Evolutionary conservation across 2,797 vertebrate genomes (phyloP).

Genomic region (Myiotriccus ornatus): DNA sequence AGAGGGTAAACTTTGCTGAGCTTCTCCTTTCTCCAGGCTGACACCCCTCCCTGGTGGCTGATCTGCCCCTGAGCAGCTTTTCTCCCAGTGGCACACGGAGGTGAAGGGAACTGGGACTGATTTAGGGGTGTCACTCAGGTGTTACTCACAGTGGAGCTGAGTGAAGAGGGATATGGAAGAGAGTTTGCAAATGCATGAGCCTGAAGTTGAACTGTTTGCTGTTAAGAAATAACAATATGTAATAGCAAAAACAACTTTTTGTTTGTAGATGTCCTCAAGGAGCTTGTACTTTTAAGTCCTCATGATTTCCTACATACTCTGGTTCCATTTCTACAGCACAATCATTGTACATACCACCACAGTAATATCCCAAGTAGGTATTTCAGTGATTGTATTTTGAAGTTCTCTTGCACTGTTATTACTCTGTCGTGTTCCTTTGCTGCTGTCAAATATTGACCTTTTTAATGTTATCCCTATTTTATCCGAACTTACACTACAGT

Average conservation of each 20-base stretch:
- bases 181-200: conserved; percentile 50
- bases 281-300: conserved; percentile 95
- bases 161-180: not conserved
- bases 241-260: conserved; percentile 67
- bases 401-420: conserved; percentile 60
- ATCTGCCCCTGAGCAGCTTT: not conserved
- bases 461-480: conserved; percentile 55
- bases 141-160: not conserved
- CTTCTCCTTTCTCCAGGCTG: not conserved
- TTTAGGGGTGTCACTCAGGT: not conserved
- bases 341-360: conserved; percentile 99
- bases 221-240: conserved; percentile 52
- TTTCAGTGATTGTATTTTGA: conserved; percentile 58
- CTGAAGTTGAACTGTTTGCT: conserved; percentile 46
- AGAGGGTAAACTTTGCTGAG: conserved; percentile 50
- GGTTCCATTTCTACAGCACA: conserved; percentile 98
- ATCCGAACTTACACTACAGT: conserved; percentile 80
- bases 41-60: not conserved
- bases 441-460: conserved; percentile 29
- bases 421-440: conserved; percentile 50
- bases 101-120: conserved; percentile 6
- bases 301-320: conserved; percentile 98
- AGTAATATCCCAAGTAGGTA: conserved; percentile 98
- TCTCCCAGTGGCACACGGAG: not conserved
- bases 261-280: conserved; percentile 93